Conservation (phyloP, 2,113 vertebrate genomes). For the Semicossyphus pulcher region DNA sequence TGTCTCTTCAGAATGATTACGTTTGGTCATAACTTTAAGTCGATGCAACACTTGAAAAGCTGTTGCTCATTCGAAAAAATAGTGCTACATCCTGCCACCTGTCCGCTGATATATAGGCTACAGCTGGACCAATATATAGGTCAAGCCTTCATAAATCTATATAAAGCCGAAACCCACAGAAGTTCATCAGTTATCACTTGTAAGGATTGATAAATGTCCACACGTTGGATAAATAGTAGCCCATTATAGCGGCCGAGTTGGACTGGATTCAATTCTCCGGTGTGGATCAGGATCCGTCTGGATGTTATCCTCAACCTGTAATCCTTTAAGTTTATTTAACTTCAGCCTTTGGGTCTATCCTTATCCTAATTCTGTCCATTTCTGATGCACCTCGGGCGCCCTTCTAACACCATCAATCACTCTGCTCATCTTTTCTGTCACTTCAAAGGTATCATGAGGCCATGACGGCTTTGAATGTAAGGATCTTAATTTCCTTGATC, state of each 20-base stretch:
- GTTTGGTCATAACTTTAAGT: too few relatives aligned
- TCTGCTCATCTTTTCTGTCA: conserved; percentile 7
- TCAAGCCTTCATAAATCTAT: too few relatives aligned
- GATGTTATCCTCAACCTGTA: not conserved
- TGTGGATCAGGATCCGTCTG: conserved; percentile 16
- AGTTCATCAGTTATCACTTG: too few relatives aligned
- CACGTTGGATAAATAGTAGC: not conserved
- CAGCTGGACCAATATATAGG: too few relatives aligned
- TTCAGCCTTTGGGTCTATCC: not conserved
- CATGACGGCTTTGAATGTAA: not conserved
- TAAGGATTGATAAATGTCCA: not conserved
- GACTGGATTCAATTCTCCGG: not conserved
- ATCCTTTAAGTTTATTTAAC: conserved; percentile 28
- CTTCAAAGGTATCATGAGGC: conserved; percentile 2
- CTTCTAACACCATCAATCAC: conserved; percentile 10
- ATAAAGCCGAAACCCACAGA: too few relatives aligned
- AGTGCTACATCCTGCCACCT: too few relatives aligned
- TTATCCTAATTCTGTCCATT: conserved; percentile 25
- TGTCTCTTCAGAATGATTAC: too few relatives aligned
- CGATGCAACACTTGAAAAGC: too few relatives aligned
- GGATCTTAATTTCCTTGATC: not conserved
- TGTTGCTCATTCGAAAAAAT: too few relatives aligned
- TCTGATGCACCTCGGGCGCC: not conserved
- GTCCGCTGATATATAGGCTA: too few relatives aligned
- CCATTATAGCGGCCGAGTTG: not conserved